phyloP scores from a whole-genome alignment of 2,113 vertebrate genomes.

The Erinaceus europaeus region DNA sequence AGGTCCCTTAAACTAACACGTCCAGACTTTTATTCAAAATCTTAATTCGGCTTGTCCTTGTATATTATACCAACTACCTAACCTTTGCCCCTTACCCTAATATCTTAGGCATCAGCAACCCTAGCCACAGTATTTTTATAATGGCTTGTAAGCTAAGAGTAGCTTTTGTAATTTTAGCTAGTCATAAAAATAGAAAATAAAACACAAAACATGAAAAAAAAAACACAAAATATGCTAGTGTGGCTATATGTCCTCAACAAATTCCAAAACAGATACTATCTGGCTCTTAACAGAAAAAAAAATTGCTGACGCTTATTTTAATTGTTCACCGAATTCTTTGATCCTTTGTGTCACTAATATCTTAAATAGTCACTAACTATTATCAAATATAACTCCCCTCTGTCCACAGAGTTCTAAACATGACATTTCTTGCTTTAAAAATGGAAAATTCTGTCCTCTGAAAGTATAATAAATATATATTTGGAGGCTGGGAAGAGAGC shows the following conservation, averaged over 20 bases:
- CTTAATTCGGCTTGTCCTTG: neutral
- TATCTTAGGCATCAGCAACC: neutral
- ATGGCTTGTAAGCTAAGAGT: neutral
- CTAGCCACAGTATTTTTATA: neutral
- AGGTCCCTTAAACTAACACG: neutral
- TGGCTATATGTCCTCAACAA: neutral
- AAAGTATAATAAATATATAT: too few relatives aligned
- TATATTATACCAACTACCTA: neutral
- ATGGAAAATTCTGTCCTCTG: neutral
- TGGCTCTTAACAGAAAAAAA: constrained; percentile 4
- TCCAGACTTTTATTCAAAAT: constrained; percentile 23
- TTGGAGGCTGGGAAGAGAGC: too few relatives aligned
- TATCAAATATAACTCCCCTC: constrained; percentile 1
- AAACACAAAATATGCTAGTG: neutral
- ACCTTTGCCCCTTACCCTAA: neutral
- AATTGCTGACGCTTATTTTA: neutral
- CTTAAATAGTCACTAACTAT: neutral
- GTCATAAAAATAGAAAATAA: constrained; percentile 3
- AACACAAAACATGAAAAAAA: neutral
- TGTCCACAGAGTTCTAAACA: neutral
- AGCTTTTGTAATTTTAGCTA: neutral
- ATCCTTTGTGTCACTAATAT: neutral
- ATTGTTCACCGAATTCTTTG: neutral
- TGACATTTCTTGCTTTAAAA: neutral
- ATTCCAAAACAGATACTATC: constrained; percentile 24